Percentiles rank a stretch among this genome's conserved stretches.
Conservation (phyloP, 2,113 vertebrate species). For the Phainopepla nitens region DNA sequence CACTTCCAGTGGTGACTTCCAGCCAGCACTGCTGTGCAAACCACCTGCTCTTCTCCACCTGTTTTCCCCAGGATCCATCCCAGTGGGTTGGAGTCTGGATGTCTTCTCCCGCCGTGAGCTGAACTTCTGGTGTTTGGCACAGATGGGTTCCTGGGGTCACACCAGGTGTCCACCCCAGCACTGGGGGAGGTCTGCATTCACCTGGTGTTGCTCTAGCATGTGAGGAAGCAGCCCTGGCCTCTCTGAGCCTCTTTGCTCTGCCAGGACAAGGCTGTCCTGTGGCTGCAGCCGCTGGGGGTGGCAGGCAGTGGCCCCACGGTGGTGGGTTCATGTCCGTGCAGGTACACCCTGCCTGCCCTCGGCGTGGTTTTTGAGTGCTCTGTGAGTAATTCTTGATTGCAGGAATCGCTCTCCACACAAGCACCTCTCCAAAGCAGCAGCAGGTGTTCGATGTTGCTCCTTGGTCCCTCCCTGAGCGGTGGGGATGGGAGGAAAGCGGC, state of each 20-base stretch:
- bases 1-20: background rate
- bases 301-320: accelerated
- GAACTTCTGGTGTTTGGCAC: accelerated
- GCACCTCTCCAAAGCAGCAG: background rate
- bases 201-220: accelerated
- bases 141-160: background rate
- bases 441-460: background rate
- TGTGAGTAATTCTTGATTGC: background rate
- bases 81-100: background rate
- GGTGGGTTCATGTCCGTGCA: background rate
- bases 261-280: background rate
- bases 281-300: background rate
- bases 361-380: accelerated
- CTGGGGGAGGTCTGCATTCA: background rate
- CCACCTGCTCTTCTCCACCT: background rate
- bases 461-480: accelerated
- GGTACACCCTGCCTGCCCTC: background rate
- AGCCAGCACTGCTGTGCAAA: background rate
- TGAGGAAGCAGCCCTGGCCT: background rate
- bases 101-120: accelerated
- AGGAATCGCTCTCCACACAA: background rate
- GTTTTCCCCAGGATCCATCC: background rate
- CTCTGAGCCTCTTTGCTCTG: background rate
- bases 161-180: accelerated
- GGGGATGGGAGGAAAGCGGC: background rate